A percentile compares a stretch with the other conserved stretches of the same genome.
These are phyloP conservation scores for Uromys caudimaculatus DNA, from an alignment of 2,797 vertebrate genomes.

Conservation along the genomic window DNA sequence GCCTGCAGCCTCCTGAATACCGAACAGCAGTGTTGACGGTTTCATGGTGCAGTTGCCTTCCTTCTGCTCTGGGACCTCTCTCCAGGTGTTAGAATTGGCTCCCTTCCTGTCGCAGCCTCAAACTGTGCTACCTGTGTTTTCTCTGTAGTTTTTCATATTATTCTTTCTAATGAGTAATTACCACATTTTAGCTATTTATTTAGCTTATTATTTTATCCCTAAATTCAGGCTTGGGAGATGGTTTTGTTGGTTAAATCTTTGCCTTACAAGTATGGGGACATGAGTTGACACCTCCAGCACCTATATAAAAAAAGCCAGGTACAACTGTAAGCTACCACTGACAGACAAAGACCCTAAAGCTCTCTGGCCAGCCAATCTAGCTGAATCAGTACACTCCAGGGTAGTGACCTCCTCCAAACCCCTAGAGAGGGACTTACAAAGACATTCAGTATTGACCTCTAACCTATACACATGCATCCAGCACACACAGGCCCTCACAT, in stretches of 20 bases:
- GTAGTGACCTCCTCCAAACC: background rate
- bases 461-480: background rate
- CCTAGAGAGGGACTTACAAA: background rate
- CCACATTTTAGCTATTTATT: background rate
- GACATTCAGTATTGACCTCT: background rate
- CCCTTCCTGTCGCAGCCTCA: background rate
- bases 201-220: conserved; percentile 36
- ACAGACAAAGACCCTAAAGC: background rate
- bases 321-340: background rate
- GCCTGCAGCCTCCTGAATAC: background rate
- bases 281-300: background rate
- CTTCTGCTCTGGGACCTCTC: conserved; percentile 10
- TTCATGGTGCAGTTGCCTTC: background rate
- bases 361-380: background rate
- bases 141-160: background rate
- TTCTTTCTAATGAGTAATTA: conserved; percentile 34
- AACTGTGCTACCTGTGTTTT: conserved; percentile 1
- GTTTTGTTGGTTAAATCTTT: background rate
- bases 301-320: background rate
- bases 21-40: background rate
- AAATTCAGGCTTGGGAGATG: background rate
- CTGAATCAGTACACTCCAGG: background rate
- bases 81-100: conserved; percentile 11
- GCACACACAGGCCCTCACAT: background rate
- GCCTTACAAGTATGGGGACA: background rate